A percentile compares a stretch with the other conserved stretches of the same genome.
These are phyloP conservation scores for Agonopterix alstromeriana DNA, from an alignment of 2,888 invertebrate genomes.

Conservation along the genomic window DNA sequence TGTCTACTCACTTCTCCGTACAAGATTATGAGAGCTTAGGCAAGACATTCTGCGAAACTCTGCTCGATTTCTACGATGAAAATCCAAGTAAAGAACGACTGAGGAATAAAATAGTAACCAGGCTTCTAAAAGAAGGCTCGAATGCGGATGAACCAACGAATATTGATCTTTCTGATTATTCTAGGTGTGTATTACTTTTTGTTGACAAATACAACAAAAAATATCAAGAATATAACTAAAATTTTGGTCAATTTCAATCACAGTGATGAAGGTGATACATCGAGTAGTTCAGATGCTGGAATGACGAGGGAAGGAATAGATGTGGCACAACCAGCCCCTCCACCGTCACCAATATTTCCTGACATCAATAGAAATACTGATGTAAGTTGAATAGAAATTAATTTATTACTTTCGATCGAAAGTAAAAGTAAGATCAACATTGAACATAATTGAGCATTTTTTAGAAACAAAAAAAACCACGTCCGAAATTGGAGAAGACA, in stretches of 20 bases:
- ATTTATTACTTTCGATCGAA: no score
- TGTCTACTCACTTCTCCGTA: slow-evolving; percentile 90
- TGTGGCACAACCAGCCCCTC: slow-evolving; percentile 76
- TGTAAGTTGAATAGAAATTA: slow-evolving; percentile 23
- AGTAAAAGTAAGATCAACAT: no score
- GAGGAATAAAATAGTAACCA: slow-evolving; percentile 86
- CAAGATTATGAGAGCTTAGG: slow-evolving; percentile 83
- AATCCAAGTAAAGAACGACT: slow-evolving; percentile 89
- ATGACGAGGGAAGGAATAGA: slow-evolving; percentile 73
- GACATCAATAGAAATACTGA: slow-evolving; percentile 50
- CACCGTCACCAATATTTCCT: slow-evolving; percentile 81
- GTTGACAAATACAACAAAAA: neutral
- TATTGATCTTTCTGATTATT: slow-evolving; percentile 90
- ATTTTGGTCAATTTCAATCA: neutral
- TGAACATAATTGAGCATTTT: slow-evolving; percentile 5
- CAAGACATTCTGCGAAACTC: slow-evolving; percentile 93
- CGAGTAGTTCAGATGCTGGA: slow-evolving; percentile 82
- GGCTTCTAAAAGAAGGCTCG: slow-evolving; percentile 88
- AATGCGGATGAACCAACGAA: slow-evolving; percentile 93
- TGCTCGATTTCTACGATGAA: slow-evolving; percentile 93
- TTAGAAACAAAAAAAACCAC: slow-evolving; percentile 52
- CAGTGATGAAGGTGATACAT: slow-evolving; percentile 89
- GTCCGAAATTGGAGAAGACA: slow-evolving; percentile 59
- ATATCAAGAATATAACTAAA: neutral
- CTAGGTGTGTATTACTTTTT: slow-evolving; percentile 77